Evolutionary conservation across 2,888 invertebrate species (phyloP).

Genomic region (Polietes domitor): DNA sequence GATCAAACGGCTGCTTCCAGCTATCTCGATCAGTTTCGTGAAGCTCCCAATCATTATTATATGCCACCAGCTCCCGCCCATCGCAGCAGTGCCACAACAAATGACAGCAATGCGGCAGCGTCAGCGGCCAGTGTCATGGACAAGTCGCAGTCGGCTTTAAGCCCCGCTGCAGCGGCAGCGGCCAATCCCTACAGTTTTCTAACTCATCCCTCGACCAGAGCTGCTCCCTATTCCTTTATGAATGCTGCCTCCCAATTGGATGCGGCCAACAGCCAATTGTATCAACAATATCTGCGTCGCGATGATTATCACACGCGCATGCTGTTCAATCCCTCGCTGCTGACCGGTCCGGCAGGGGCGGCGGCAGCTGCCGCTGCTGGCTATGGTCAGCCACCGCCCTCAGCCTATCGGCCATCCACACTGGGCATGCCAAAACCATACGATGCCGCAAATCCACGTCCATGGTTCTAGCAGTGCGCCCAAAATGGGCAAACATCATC

Average conservation of each 20-base stretch:
- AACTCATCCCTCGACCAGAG: conserved; percentile 80
- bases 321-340: conserved; percentile 81
- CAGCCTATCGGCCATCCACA: conserved; percentile 82
- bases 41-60: conserved; percentile 85
- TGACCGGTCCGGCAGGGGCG: conserved; percentile 81
- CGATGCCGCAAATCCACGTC: conserved; percentile 86
- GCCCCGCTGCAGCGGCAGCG: conserved; percentile 80
- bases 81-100: conserved; percentile 79
- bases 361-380: conserved; percentile 85
- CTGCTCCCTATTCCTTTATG: conserved; percentile 85
- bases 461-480: conserved; percentile 85
- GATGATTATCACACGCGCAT: conserved; percentile 85
- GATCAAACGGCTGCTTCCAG: conserved; percentile 83
- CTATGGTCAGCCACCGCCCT: conserved; percentile 84
- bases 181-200: conserved; percentile 83
- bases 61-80: conserved; percentile 80
- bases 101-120: conserved; percentile 67
- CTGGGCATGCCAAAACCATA: conserved; percentile 88
- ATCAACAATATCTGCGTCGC: conserved; percentile 88
- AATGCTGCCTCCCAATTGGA: conserved; percentile 82
- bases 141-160: conserved; percentile 81
- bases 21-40: conserved; percentile 86
- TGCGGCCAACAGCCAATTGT: conserved; percentile 85
- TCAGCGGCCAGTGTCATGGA: conserved; percentile 72
- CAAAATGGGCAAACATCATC: conserved; percentile 64